These are phyloP conservation scores for Lota lota DNA, from an alignment of 2,113 vertebrate species.

Conservation along the genomic window DNA sequence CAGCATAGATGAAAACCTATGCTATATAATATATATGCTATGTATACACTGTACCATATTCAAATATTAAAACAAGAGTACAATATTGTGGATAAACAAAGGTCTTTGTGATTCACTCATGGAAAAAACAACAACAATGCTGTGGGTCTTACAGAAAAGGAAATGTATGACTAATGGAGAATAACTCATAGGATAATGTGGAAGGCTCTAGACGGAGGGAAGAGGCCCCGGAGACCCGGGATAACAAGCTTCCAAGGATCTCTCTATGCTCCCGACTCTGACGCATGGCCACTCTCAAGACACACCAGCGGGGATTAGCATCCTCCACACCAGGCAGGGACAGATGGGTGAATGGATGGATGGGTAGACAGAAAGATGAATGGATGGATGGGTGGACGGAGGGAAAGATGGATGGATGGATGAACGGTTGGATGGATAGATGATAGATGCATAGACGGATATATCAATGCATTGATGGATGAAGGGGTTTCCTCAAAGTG, in stretches of 20 bases:
- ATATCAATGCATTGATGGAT: neutral
- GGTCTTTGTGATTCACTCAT: too few relatives aligned
- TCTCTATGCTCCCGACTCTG: conserved; percentile 50
- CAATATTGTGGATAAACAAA: too few relatives aligned
- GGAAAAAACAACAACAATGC: too few relatives aligned
- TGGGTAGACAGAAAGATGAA: conserved; percentile 23
- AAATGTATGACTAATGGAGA: too few relatives aligned
- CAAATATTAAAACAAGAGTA: too few relatives aligned
- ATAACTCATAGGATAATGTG: neutral
- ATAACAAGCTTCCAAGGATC: conserved; percentile 66
- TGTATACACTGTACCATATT: too few relatives aligned
- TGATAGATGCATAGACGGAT: conserved; percentile 3
- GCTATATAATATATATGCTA: neutral
- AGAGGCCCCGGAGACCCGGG: conserved; percentile 39
- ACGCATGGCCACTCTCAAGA: conserved; percentile 49
- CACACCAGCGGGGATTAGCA: conserved; percentile 49
- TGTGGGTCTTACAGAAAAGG: too few relatives aligned
- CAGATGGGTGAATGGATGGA: conserved; percentile 7
- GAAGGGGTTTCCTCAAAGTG: conserved; percentile 17
- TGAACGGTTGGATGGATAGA: conserved; percentile 12
- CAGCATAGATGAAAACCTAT: neutral
- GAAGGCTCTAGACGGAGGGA: conserved; percentile 23
- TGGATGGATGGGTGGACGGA: conserved; percentile 6
- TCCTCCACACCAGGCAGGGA: conserved; percentile 19
- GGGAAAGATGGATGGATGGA: conserved; percentile 7